Conservation (phyloP, 2,113 vertebrate species). For the Platichthys stellatus region DNA sequence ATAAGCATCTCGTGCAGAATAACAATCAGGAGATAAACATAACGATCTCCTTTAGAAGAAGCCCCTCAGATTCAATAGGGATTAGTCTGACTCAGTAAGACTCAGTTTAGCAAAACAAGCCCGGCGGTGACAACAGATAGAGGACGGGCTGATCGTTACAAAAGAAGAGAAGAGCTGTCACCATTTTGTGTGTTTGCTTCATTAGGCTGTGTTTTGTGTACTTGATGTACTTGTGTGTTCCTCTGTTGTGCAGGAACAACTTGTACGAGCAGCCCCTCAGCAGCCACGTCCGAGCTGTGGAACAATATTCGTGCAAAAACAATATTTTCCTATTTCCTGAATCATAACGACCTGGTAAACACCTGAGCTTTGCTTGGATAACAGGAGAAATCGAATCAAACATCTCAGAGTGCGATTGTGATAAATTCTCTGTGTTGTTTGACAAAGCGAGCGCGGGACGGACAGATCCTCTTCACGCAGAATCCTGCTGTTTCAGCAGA, state of each 20-base stretch:
- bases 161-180: background rate
- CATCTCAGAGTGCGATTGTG: background rate
- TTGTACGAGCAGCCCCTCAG: background rate
- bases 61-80: constrained; percentile 13
- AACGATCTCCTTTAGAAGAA: constrained; percentile 12
- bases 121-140: constrained; percentile 6
- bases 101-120: constrained; percentile 33
- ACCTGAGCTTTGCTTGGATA: no score
- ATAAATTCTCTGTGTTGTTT: background rate
- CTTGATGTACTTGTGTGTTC: constrained; percentile 3
- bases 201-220: constrained; percentile 9
- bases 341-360: no score
- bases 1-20: constrained; percentile 6
- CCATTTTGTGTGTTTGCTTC: background rate
- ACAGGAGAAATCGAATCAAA: background rate
- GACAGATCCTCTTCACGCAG: background rate
- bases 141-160: background rate
- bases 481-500: constrained; percentile 35
- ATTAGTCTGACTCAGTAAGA: constrained; percentile 31
- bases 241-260: background rate
- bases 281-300: no score
- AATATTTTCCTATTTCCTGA: background rate
- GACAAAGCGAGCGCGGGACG: no score
- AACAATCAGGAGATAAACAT: constrained; percentile 10
- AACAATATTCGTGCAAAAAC: background rate